Evolutionary conservation across 2,888 invertebrate genomes (phyloP), one percentile per base, ranked within the genome.

Genomic region (Tupiocoris notatus): DNA sequence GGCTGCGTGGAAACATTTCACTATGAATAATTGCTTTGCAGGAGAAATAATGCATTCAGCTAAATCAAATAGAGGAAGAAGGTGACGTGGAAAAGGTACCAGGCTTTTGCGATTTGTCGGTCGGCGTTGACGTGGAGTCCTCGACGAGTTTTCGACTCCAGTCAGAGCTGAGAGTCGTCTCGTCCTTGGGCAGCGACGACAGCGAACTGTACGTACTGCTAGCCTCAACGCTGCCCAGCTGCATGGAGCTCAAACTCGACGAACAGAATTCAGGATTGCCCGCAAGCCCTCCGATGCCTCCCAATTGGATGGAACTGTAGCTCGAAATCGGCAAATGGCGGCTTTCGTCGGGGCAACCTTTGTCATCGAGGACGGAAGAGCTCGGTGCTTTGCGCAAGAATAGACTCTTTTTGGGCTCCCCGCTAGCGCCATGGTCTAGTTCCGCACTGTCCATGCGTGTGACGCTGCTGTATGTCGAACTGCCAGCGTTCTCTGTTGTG

Each of bases 151-250:
- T 70, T 59, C 20, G 7, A 24, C 70, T 70, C 70, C 70, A 70
- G n/a, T 70, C 70, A 1, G 70, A 70, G 24, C 70, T 70, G 23
- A 70, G 18, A 2, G 70, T 70, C 59, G 59, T 59, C 54, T 70
- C 70, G 25, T 70, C 70, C 59, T 70, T 70, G 22, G 70, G 70
- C n/a, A 70, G 59, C 17, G 70, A 70, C 7, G 70, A 70, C 1
- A 70, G 23, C 0, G 70, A 70, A 58, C 70, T 70, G 61, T 59
- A 70, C 1, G 70, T 70, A 22, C 59, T 59, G 59, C 70, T 59
- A 24, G 59, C 23, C 24, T 70, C 70, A 22, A 57, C 70, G 59
- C 70, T 70, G 18, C 70, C 70, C n/a, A 70, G 21, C 9, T 70
- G 70, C 58, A 25, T 70, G 7, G 59, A 70, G 23, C 70, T 70